A percentile compares a stretch with the other conserved stretches of the same genome.
phyloP scores from a whole-genome alignment of 30 jellyfish, hydroid and myxozoan genomes.

The Aurelia aurita complex sp. Pacific region DNA sequence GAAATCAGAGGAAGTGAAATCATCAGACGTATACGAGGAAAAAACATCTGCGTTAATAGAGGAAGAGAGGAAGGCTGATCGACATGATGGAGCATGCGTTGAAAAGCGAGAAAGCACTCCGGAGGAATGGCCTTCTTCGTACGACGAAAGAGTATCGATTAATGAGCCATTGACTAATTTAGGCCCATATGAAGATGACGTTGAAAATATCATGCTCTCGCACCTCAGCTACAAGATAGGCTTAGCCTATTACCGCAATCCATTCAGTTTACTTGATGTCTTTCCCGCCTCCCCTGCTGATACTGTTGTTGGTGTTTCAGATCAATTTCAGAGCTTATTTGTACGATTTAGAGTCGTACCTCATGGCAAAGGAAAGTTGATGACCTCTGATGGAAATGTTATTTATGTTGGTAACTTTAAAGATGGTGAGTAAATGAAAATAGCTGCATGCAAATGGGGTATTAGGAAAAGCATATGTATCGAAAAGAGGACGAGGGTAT shows the following conservation, averaged over 20 bases:
- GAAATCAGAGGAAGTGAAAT: too few relatives aligned
- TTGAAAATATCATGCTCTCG: conserved; percentile 1
- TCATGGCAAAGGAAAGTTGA: conserved; percentile 42
- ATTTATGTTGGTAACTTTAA: conserved; percentile 36
- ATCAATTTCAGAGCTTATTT: neutral
- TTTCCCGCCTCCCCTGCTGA: conserved; percentile 37
- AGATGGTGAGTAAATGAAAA: conserved; percentile 11
- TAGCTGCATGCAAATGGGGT: too few relatives aligned
- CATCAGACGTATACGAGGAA: too few relatives aligned
- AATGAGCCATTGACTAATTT: neutral
- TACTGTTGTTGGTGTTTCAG: conserved; percentile 40
- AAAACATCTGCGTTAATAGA: too few relatives aligned
- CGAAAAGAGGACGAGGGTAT: too few relatives aligned
- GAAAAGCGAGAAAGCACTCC: too few relatives aligned
- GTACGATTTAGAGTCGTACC: conserved; percentile 20
- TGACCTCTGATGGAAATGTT: conserved; percentile 7
- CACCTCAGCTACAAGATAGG: conserved; percentile 7
- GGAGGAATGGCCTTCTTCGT: too few relatives aligned
- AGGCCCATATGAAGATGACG: conserved; percentile 37
- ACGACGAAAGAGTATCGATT: too few relatives aligned
- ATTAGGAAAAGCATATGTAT: too few relatives aligned
- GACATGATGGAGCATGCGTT: too few relatives aligned
- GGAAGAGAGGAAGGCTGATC: too few relatives aligned
- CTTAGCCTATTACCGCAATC: conserved; percentile 34
- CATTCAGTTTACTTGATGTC: neutral